phyloP scores from a whole-genome alignment of 2,888 invertebrate genomes.

The Ceratothoa steindachneri region DNA sequence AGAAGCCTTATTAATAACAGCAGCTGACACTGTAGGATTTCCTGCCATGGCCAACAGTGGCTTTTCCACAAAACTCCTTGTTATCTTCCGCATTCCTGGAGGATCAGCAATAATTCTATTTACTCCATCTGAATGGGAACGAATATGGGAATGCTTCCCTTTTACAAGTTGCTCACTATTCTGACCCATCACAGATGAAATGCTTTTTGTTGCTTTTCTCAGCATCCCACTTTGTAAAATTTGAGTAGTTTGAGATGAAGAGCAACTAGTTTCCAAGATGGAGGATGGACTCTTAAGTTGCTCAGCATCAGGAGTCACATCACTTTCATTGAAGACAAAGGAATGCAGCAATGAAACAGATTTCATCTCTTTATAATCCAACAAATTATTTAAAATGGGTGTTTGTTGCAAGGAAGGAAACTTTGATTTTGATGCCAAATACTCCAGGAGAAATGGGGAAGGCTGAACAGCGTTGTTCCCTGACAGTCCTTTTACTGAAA shows the following conservation, averaged over 20 bases:
- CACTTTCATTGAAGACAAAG: no score
- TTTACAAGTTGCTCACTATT: no score
- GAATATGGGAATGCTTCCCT: background rate
- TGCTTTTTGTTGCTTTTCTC: background rate
- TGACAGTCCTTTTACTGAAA: background rate
- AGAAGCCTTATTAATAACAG: background rate
- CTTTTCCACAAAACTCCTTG: background rate
- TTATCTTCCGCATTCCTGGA: background rate
- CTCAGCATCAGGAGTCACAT: background rate
- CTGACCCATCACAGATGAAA: background rate
- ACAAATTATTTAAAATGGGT: background rate
- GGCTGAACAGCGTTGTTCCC: background rate
- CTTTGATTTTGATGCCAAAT: background rate
- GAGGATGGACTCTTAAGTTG: background rate
- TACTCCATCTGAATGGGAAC: background rate
- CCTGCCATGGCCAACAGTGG: background rate
- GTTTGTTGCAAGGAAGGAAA: background rate
- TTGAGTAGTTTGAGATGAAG: background rate
- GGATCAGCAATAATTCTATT: background rate
- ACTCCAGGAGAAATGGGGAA: slow-evolving; percentile 2
- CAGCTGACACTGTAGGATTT: background rate
- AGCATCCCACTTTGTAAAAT: background rate
- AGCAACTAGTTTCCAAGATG: background rate
- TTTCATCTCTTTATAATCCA: no score
- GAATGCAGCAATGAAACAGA: no score